phyloP scores from a whole-genome alignment of 2,888 invertebrate genomes.

The Epirrita christyi region DNA sequence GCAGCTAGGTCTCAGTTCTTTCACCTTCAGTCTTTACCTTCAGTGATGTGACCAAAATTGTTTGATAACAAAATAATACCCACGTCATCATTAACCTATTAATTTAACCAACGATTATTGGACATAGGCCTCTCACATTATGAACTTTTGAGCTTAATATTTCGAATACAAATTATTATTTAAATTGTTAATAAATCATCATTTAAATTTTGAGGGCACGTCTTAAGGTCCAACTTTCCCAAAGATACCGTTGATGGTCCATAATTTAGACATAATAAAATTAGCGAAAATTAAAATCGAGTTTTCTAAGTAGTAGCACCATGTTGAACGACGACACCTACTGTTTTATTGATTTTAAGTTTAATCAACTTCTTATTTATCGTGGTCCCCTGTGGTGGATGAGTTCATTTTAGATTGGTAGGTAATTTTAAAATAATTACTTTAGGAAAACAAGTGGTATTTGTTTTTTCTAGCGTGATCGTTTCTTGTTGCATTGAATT shows the following conservation, averaged over 20 bases:
- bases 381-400: conserved; percentile 29
- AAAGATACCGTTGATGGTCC: conserved; percentile 32
- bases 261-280: conserved; percentile 36
- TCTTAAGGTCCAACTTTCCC: conserved; percentile 9
- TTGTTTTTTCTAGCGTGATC: background rate
- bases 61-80: background rate
- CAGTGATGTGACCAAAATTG: too few species aligned
- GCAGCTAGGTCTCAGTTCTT: too few species aligned
- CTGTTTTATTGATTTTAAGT: conserved; percentile 51
- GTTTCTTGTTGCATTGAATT: background rate
- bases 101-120: background rate
- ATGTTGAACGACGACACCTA: conserved; percentile 47
- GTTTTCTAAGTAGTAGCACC: conserved; percentile 37
- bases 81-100: background rate
- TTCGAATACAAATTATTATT: conserved; percentile 13
- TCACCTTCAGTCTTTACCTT: too few species aligned
- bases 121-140: background rate
- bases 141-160: conserved; percentile 2
- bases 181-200: conserved; percentile 14
- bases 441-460: conserved; percentile 11
- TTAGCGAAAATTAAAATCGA: conserved; percentile 39
- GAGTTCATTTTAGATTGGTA: conserved; percentile 28
- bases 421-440: conserved; percentile 29
- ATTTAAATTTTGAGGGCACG: conserved; percentile 10
- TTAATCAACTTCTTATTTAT: conserved; percentile 42